Evolutionary conservation across 2,888 invertebrate species (phyloP).

Genomic region (Ectobius pallidus): DNA sequence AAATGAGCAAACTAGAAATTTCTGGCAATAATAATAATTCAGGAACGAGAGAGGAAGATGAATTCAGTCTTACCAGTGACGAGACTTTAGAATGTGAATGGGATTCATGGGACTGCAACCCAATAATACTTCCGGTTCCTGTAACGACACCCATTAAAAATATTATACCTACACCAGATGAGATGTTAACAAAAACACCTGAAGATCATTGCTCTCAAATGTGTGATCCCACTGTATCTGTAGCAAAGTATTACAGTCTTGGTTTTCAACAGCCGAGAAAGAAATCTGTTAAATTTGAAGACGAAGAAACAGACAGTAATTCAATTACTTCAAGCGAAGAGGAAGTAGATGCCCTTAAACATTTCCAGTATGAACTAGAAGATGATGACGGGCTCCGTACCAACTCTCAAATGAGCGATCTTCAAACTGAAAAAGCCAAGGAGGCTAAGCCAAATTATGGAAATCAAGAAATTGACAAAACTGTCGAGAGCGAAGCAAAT

Average conservation of each 20-base stretch:
- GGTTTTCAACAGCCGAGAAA: conserved; percentile 18
- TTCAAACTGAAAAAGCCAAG: background rate
- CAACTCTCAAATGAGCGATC: conserved; percentile 6
- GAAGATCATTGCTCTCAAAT: conserved; percentile 30
- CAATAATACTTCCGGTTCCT: background rate
- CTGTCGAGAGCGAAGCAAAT: background rate
- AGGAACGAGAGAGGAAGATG: background rate
- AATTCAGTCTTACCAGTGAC: conserved; percentile 1
- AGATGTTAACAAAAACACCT: background rate
- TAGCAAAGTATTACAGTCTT: conserved; percentile 42
- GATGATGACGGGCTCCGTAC: conserved; percentile 4
- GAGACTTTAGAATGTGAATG: conserved; percentile 25
- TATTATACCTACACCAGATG: background rate
- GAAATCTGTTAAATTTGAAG: background rate
- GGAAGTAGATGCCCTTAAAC: conserved; percentile 33
- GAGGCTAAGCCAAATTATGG: background rate
- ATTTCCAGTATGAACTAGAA: conserved; percentile 29
- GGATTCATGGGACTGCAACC: conserved; percentile 32
- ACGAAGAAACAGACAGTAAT: conserved; percentile 9
- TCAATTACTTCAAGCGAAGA: conserved; percentile 9
- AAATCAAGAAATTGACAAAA: conserved; percentile 11
- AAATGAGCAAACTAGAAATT: background rate
- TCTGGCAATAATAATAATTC: background rate
- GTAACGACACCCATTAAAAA: background rate
- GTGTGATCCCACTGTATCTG: conserved; percentile 41